Conservation (phyloP, 2,113 vertebrate species). For the Ceyx melanurus region DNA sequence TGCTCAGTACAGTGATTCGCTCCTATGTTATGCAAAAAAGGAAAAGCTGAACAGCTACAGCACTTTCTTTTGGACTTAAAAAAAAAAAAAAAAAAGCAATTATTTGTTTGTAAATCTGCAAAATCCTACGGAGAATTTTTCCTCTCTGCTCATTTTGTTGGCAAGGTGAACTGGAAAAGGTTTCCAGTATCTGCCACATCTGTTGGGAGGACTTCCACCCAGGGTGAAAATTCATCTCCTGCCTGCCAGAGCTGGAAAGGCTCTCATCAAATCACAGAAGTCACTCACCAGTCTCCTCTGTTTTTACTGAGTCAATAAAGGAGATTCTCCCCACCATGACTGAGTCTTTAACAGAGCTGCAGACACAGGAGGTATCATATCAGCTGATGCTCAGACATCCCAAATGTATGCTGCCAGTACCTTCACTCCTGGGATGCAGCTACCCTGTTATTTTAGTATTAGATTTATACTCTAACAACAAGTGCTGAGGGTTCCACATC, state of each 20-base stretch:
- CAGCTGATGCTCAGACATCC: constrained; percentile 3
- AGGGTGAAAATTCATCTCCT: not conserved
- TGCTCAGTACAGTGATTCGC: not conserved
- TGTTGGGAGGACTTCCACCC: not conserved
- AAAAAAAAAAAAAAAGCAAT: not conserved
- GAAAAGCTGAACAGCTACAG: not conserved
- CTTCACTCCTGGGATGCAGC: not conserved
- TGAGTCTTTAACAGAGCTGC: constrained; percentile 4
- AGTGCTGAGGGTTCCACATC: not conserved
- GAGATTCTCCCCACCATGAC: not conserved
- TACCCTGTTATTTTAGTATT: not conserved
- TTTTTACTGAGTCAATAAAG: not conserved
- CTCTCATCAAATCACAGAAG: not conserved
- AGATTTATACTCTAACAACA: not conserved
- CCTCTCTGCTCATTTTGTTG: not conserved
- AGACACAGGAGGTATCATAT: not conserved
- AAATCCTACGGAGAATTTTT: not conserved
- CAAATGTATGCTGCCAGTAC: not conserved
- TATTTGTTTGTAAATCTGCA: not conserved
- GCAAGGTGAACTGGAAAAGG: constrained; percentile 3
- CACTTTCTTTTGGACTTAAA: not conserved
- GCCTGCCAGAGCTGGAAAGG: not conserved
- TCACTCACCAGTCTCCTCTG: not conserved
- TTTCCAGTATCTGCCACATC: not conserved
- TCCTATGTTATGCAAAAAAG: not conserved